Evolutionary conservation across 2,888 invertebrate genomes (phyloP).

Genomic region (Cephus nigrinus): DNA sequence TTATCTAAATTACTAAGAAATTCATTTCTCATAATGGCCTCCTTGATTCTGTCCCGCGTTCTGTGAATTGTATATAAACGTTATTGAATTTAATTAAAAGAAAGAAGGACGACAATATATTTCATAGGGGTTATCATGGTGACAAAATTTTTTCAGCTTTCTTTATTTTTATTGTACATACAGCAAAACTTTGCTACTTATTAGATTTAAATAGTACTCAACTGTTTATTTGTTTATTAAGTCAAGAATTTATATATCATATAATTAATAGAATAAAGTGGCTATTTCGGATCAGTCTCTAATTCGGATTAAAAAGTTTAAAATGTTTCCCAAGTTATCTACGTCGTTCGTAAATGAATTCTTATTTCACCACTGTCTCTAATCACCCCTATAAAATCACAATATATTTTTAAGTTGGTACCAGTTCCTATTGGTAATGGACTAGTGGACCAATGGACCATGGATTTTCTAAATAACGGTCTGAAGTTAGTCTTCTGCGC

Average conservation of each 20-base stretch:
- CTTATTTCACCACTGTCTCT: too few species aligned
- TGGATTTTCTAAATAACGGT: too few species aligned
- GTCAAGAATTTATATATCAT: background rate
- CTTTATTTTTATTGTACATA: background rate
- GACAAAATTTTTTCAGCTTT: background rate
- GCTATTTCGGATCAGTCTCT: too few species aligned
- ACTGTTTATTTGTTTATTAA: background rate
- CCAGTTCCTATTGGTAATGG: too few species aligned
- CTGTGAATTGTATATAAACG: constrained; percentile 52
- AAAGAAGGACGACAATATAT: background rate
- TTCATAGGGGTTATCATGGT: background rate
- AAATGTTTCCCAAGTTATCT: too few species aligned
- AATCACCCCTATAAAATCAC: too few species aligned
- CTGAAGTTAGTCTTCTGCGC: too few species aligned
- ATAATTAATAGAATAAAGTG: too few species aligned
- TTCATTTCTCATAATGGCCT: constrained; percentile 81
- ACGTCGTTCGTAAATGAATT: too few species aligned
- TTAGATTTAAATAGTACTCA: background rate
- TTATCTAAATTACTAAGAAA: constrained; percentile 82
- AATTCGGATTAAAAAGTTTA: too few species aligned
- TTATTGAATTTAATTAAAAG: background rate
- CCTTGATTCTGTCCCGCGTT: constrained; percentile 72
- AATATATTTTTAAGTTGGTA: too few species aligned
- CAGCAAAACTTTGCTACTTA: background rate
- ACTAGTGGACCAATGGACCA: too few species aligned